A percentile compares a stretch with the other conserved stretches of the same genome.
Evolutionary conservation across 2,888 invertebrate genomes (phyloP).

Genomic region (Phortica okadai): DNA sequence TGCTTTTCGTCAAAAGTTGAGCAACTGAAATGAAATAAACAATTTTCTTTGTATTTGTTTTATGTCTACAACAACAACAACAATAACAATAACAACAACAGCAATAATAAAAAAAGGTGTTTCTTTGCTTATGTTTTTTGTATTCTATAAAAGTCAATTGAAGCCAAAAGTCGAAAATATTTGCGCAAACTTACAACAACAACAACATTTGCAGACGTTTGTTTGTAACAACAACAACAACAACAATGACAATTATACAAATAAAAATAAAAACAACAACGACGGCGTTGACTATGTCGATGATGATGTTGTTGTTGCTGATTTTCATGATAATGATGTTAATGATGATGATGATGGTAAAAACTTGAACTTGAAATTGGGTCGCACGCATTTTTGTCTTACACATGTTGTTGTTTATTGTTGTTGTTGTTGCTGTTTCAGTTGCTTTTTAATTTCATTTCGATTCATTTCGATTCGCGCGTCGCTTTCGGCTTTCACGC

Average conservation of each 20-base stretch:
- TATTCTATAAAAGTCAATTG: too few species aligned
- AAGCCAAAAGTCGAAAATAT: too few species aligned
- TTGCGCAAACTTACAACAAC: too few species aligned
- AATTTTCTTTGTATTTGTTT: background rate
- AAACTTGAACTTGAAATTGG: constrained; percentile 70
- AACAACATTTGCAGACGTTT: too few species aligned
- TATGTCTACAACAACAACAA: background rate
- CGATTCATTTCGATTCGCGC: background rate
- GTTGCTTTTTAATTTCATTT: constrained; percentile 5
- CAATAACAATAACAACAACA: constrained; percentile 23
- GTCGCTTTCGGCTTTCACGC: constrained; percentile 60
- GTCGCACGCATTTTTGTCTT: constrained; percentile 62
- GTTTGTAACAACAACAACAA: too few species aligned
- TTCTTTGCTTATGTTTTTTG: too few species aligned
- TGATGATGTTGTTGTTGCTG: too few species aligned
- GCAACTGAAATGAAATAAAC: constrained; percentile 19
- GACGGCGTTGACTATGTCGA: too few species aligned
- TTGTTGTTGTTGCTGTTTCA: background rate
- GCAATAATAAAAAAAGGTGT: constrained; percentile 4
- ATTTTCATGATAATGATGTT: too few species aligned
- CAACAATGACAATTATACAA: too few species aligned
- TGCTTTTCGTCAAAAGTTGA: background rate
- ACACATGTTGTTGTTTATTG: background rate
- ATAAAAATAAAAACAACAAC: too few species aligned
- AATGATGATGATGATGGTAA: constrained; percentile 44